Evolutionary conservation across 1,140 invertebrate genomes (phyloP).

Genomic region (Drosophila saltans): DNA sequence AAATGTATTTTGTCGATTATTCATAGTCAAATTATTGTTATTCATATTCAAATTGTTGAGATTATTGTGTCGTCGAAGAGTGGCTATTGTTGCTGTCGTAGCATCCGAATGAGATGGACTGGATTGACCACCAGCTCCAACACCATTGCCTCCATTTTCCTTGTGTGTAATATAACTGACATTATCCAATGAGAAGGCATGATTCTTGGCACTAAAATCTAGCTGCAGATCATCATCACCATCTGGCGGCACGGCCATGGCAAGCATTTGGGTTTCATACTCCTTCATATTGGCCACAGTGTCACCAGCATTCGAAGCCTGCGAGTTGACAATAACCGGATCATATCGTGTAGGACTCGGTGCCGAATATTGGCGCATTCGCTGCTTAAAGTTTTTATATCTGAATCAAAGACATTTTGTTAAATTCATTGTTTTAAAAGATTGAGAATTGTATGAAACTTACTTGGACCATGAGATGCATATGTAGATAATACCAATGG

Average conservation of each 20-base stretch:
- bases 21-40: constrained; percentile 82
- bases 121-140: constrained; percentile 85
- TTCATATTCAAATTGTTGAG: constrained; percentile 79
- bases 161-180: constrained; percentile 92
- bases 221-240: constrained; percentile 92
- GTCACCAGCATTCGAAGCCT: constrained; percentile 80
- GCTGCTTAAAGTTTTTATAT: constrained; percentile 91
- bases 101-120: constrained; percentile 92
- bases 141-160: constrained; percentile 86
- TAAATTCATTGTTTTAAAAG: background rate
- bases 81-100: constrained; percentile 89
- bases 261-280: constrained; percentile 94
- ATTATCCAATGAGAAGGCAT: constrained; percentile 92
- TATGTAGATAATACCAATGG: constrained; percentile 94
- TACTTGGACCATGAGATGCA: constrained; percentile 96
- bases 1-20: constrained; percentile 83
- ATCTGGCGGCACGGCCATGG: constrained; percentile 93
- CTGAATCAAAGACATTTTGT: constrained; percentile 81
- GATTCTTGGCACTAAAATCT: constrained; percentile 94
- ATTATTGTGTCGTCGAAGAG: constrained; percentile 85
- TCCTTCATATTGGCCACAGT: constrained; percentile 87
- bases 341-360: constrained; percentile 88
- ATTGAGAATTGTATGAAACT: constrained; percentile 46
- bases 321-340: constrained; percentile 89
- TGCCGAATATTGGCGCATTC: constrained; percentile 89